A percentile compares a stretch with the other conserved stretches of the same genome.
Evolutionary conservation across 2,113 vertebrate species (phyloP).

Genomic region (Corynorhinus townsendii): DNA sequence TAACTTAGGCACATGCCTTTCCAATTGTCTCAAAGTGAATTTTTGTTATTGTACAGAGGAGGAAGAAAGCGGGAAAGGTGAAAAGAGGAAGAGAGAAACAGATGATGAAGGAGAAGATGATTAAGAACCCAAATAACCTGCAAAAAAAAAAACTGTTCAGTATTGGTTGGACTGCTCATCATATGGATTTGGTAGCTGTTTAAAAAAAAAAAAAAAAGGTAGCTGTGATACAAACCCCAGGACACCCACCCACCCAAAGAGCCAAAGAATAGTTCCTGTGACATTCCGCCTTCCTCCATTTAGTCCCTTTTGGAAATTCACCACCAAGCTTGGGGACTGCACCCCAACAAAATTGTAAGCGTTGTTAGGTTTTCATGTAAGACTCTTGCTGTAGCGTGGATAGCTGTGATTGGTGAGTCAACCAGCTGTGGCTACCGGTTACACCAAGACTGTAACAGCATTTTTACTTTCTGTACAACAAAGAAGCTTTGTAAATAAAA

Average conservation of each 20-base stretch:
- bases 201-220: constrained; percentile 59
- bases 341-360: constrained; percentile 91
- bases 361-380: constrained; percentile 83
- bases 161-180: constrained; percentile 86
- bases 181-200: constrained; percentile 81
- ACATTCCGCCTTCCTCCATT: constrained; percentile 88
- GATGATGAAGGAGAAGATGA: constrained; percentile 93
- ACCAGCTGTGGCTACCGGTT: constrained; percentile 86
- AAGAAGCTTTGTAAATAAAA: constrained; percentile 97
- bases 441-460: constrained; percentile 91
- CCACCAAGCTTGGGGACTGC: constrained; percentile 73
- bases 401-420: constrained; percentile 85
- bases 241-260: constrained; percentile 81
- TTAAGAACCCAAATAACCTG: constrained; percentile 71
- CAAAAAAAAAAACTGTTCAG: constrained; percentile 84
- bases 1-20: neutral
- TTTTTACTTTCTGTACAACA: constrained; percentile 96
- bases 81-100: constrained; percentile 92
- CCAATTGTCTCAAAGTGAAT: neutral
- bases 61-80: constrained; percentile 84
- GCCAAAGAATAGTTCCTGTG: constrained; percentile 88
- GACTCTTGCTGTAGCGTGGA: constrained; percentile 89
- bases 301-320: constrained; percentile 84
- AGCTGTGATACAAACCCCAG: constrained; percentile 76
- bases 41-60: constrained; percentile 75